A percentile compares a stretch with the other conserved stretches of the same genome.
phyloP scores from a whole-genome alignment of 2,888 invertebrate genomes.

The Drosophila borborema region DNA sequence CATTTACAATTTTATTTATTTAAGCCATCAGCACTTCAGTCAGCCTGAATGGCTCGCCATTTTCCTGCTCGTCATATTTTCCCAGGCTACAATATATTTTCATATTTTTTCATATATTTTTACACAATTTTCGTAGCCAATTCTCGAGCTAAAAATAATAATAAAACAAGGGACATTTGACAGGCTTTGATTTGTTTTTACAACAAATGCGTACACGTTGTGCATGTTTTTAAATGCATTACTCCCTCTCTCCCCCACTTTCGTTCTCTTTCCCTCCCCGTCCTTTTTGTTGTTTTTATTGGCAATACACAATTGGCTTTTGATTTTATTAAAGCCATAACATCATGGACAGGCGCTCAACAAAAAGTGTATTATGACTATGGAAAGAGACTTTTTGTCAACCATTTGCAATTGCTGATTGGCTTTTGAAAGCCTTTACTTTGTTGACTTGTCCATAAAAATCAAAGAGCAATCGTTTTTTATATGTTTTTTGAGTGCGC shows the following conservation, averaged over 20 bases:
- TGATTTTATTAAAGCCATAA: slow-evolving; percentile 62
- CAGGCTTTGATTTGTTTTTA: slow-evolving; percentile 38
- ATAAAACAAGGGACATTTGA: slow-evolving; percentile 15
- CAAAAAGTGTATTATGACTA: slow-evolving; percentile 43
- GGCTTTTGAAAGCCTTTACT: slow-evolving; percentile 53
- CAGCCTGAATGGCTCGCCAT: background rate
- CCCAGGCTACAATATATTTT: slow-evolving; percentile 21
- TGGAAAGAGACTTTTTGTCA: slow-evolving; percentile 56
- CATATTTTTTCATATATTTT: slow-evolving; percentile 18
- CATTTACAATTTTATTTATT: slow-evolving; percentile 12
- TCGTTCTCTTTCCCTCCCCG: slow-evolving; percentile 6
- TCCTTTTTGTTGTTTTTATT: slow-evolving; percentile 43
- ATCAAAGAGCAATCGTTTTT: slow-evolving; percentile 42
- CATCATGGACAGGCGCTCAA: slow-evolving; percentile 28
- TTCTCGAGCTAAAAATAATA: slow-evolving; percentile 41
- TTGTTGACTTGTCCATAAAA: slow-evolving; percentile 54
- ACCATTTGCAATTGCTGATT: slow-evolving; percentile 54
- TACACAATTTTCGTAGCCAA: slow-evolving; percentile 23
- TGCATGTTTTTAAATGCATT: slow-evolving; percentile 36
- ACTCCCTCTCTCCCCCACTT: background rate
- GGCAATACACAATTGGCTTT: slow-evolving; percentile 44
- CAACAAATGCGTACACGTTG: slow-evolving; percentile 34
- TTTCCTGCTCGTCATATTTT: background rate
- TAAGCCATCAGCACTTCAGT: background rate
- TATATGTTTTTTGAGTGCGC: slow-evolving; percentile 23